These are phyloP conservation scores for Agonopterix subpropinquella DNA, from an alignment of 2,888 invertebrate genomes.

Conservation along the genomic window DNA sequence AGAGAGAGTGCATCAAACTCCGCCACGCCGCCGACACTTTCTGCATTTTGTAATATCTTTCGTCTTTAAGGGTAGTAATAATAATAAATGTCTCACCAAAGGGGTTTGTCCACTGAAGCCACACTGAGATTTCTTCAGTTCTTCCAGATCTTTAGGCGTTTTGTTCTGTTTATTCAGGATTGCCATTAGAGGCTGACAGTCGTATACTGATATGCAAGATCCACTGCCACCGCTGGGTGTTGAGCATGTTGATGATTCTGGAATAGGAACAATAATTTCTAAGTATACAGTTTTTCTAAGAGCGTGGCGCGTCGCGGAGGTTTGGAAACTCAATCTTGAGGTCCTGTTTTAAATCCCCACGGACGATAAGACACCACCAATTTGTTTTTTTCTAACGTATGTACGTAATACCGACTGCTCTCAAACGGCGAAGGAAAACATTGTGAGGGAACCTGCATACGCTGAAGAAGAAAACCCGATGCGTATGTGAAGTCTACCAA, in stretches of 20 bases:
- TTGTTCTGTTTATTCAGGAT: slow-evolving; percentile 38
- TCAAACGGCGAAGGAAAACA: no score
- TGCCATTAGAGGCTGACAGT: slow-evolving; percentile 44
- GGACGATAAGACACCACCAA: neutral
- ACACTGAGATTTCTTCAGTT: slow-evolving; percentile 43
- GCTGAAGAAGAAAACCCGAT: no score
- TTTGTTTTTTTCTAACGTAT: neutral
- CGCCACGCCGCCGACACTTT: no score
- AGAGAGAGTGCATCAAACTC: no score
- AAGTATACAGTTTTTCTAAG: neutral
- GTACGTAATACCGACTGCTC: neutral
- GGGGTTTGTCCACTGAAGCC: slow-evolving; percentile 35
- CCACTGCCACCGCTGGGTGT: slow-evolving; percentile 49
- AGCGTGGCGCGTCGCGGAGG: neutral
- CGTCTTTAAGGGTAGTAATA: no score
- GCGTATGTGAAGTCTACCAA: no score
- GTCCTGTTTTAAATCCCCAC: neutral
- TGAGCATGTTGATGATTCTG: slow-evolving; percentile 29
- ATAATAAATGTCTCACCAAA: slow-evolving; percentile 26
- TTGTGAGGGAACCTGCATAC: no score
- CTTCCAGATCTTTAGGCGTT: slow-evolving; percentile 48
- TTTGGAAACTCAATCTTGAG: neutral
- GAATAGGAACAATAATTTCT: neutral
- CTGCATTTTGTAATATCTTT: no score
- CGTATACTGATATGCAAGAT: slow-evolving; percentile 47